A percentile compares a stretch with the other conserved stretches of the same genome.
Conservation (phyloP, 2,797 vertebrate species). For the Rachycentron canadum region DNA sequence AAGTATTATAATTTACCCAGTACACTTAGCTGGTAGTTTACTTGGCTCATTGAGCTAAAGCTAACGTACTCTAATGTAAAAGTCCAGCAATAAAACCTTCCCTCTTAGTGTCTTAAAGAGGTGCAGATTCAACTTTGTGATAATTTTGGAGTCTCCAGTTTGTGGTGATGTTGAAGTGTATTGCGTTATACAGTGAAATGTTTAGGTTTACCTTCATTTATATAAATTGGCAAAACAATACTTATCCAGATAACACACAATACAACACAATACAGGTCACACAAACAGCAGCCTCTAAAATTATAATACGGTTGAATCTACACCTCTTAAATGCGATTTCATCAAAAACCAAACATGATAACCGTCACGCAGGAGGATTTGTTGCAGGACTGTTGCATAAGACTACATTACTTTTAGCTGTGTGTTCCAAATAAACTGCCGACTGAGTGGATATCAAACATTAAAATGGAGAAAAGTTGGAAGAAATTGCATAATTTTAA, state of each 20-base stretch:
- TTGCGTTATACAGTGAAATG: no score
- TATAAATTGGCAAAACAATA: no score
- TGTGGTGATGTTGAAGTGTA: no score
- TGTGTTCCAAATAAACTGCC: not conserved
- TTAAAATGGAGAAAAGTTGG: no score
- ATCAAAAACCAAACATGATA: not conserved
- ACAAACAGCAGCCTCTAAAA: not conserved
- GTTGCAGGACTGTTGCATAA: no score
- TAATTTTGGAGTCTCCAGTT: no score
- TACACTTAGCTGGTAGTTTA: not conserved
- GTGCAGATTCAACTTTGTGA: no score
- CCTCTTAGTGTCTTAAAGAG: no score
- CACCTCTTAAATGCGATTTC: not conserved
- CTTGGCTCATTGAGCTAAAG: not conserved
- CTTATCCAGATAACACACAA: no score
- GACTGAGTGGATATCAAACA: not conserved
- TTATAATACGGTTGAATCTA: not conserved
- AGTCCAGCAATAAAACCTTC: no score
- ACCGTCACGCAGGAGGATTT: not conserved
- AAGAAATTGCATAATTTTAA: no score
- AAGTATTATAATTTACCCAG: not conserved
- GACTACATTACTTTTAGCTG: not conserved
- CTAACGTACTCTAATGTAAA: not conserved
- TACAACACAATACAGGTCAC: not conserved
- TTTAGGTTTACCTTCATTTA: no score